phyloP scores from a whole-genome alignment of 2,113 vertebrate genomes.

The Mugil cephalus region DNA sequence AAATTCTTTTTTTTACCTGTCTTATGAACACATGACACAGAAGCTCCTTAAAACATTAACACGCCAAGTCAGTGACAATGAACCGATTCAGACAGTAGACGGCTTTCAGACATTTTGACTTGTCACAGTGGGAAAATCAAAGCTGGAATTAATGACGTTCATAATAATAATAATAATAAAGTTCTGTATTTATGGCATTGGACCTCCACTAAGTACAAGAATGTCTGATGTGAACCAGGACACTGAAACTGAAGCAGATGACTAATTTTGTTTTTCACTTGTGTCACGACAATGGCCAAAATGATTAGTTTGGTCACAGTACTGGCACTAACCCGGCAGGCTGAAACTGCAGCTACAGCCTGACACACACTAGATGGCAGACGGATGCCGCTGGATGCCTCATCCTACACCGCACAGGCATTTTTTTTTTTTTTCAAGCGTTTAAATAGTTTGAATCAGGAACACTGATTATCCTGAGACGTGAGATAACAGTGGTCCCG shows the following conservation, averaged over 20 bases:
- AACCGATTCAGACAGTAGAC: no score
- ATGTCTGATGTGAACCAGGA: no score
- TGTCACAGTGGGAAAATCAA: neutral
- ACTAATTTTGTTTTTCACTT: neutral
- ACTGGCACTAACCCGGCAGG: no score
- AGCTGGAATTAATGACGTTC: neutral
- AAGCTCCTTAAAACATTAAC: no score
- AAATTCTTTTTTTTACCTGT: no score
- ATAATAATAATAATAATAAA: no score
- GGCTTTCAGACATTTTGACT: neutral
- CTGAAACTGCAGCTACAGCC: neutral
- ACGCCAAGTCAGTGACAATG: no score
- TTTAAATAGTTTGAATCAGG: neutral
- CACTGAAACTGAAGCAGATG: neutral
- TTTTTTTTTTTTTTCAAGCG: neutral
- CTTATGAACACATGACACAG: no score
- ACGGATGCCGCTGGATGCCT: neutral
- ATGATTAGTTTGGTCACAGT: neutral
- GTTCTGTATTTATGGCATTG: no score
- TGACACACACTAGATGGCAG: conserved; percentile 14
- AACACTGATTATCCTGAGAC: no score
- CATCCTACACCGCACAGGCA: neutral
- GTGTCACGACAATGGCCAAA: neutral
- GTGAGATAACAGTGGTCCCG: no score
- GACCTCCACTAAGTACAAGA: no score